These are phyloP conservation scores for Drosophila sucinea DNA, from an alignment of 1,140 invertebrate species.

Conservation along the genomic window DNA sequence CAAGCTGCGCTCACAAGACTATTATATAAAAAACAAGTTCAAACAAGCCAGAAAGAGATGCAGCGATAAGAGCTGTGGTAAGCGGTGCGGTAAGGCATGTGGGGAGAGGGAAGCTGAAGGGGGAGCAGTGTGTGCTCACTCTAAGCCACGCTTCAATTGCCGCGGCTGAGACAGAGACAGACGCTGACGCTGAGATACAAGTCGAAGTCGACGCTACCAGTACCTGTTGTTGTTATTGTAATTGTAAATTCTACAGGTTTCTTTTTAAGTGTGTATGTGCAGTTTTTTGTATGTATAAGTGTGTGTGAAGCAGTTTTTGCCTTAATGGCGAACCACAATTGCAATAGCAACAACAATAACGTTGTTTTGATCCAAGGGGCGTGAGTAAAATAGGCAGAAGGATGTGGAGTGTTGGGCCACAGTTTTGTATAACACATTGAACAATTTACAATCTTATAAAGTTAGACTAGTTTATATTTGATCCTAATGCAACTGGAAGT, in stretches of 20 bases:
- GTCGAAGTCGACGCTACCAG: slow-evolving; percentile 32
- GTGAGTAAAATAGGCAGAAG: slow-evolving; percentile 35
- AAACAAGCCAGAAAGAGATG: slow-evolving; percentile 29
- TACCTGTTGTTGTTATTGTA: slow-evolving; percentile 56
- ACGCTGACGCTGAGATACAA: slow-evolving; percentile 53
- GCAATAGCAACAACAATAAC: slow-evolving; percentile 40
- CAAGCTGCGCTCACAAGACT: slow-evolving; percentile 7
- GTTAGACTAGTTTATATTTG: slow-evolving; percentile 26
- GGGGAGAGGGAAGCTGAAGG: not conserved
- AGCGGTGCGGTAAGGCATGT: not conserved
- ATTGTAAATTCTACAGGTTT: slow-evolving; percentile 80
- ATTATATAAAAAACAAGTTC: slow-evolving; percentile 80
- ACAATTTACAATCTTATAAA: not conserved
- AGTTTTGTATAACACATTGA: no score
- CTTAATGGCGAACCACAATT: slow-evolving; percentile 61
- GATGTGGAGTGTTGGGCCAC: slow-evolving; percentile 25
- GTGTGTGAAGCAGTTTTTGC: slow-evolving; percentile 62
- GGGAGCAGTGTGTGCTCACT: slow-evolving; percentile 48
- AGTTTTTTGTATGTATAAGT: slow-evolving; percentile 7
- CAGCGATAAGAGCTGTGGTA: not conserved
- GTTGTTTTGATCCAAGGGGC: slow-evolving; percentile 53
- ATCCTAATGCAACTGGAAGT: not conserved
- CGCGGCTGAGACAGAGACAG: slow-evolving; percentile 59
- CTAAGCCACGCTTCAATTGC: slow-evolving; percentile 80
- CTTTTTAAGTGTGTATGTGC: slow-evolving; percentile 21